Evolutionary conservation across 1,140 invertebrate genomes (phyloP).

Genomic region (Geopemphigus sp.): DNA sequence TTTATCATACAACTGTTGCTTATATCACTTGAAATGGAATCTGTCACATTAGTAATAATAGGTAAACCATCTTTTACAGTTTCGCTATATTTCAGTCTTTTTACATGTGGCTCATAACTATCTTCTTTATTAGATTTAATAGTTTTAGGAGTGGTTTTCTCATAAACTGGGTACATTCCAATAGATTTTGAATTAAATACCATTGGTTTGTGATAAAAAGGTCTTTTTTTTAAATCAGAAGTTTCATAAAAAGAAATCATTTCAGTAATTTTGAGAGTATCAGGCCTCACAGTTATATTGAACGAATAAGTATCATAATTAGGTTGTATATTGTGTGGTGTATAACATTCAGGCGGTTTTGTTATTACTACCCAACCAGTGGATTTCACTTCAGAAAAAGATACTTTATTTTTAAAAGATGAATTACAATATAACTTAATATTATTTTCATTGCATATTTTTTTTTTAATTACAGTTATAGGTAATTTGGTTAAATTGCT

Average conservation of each 20-base stretch:
- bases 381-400: not conserved
- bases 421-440: not conserved
- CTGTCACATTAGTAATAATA: not conserved
- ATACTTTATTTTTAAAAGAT: not conserved
- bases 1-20: not conserved
- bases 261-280: not conserved
- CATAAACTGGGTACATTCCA: not conserved
- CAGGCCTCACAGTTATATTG: not conserved
- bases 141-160: not conserved
- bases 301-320: conserved; percentile 23
- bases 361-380: not conserved
- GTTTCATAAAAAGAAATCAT: not conserved
- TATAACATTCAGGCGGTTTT: not conserved
- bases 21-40: not conserved
- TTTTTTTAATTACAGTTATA: not conserved
- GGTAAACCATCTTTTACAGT: not conserved
- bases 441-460: not conserved
- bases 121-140: not conserved
- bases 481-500: not conserved
- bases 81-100: not conserved
- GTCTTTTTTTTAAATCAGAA: not conserved
- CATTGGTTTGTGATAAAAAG: not conserved
- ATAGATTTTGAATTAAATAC: not conserved
- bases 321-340: not conserved
- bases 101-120: not conserved